phyloP scores from a whole-genome alignment of 1,140 invertebrate species.

The Myzus persicae region DNA sequence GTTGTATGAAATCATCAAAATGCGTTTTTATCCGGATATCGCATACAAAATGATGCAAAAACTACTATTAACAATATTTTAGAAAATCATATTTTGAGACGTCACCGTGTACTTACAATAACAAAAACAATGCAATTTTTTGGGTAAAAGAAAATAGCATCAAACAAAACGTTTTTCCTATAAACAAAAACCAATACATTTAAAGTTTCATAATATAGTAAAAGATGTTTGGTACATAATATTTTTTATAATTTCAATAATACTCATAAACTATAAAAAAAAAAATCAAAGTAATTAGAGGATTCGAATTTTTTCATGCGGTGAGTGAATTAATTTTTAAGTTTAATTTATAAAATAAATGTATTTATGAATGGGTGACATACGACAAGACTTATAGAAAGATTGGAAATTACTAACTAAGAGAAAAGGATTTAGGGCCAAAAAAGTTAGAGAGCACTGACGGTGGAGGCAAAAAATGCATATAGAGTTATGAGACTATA shows the following conservation, averaged over 20 bases:
- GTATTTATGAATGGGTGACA: background rate
- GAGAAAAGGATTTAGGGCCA: background rate
- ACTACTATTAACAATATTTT: background rate
- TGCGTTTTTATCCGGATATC: background rate
- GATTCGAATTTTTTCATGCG: background rate
- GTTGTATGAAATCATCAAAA: slow-evolving; percentile 34
- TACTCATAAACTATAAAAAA: background rate
- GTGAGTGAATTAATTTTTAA: background rate
- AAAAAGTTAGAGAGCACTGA: background rate
- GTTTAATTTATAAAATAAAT: background rate
- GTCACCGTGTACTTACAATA: background rate
- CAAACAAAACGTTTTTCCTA: background rate
- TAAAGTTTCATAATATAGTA: background rate
- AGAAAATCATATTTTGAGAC: background rate
- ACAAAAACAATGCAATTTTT: background rate
- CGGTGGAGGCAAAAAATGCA: background rate
- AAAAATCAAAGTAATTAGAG: background rate
- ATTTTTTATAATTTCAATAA: background rate
- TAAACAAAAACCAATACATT: background rate
- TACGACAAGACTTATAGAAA: background rate
- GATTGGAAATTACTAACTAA: background rate
- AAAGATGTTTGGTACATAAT: background rate
- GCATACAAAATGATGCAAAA: background rate
- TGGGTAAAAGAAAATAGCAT: background rate
- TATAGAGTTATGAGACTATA: background rate